Conservation (phyloP, 2,797 vertebrate species). For the Hypotaenidia philippensis region DNA sequence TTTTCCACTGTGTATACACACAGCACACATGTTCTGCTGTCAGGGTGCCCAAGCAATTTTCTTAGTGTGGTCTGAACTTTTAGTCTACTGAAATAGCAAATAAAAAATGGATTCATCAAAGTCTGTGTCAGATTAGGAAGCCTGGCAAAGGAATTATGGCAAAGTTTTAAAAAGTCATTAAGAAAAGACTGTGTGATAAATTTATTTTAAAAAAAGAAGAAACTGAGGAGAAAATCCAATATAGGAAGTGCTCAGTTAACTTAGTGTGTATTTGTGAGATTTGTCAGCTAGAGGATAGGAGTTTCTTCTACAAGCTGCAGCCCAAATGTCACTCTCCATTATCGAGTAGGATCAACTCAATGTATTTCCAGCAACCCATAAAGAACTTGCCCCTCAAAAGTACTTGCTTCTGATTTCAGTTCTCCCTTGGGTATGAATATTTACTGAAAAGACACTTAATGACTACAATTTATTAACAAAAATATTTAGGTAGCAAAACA, state of each 20-base stretch:
- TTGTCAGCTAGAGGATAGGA: not conserved
- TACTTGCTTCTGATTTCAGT: not conserved
- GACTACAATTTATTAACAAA: not conserved
- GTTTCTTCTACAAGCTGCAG: not conserved
- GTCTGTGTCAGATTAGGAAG: not conserved
- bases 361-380: not conserved
- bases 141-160: not conserved
- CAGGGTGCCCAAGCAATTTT: not conserved
- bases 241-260: not conserved
- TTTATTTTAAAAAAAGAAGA: not conserved
- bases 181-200: not conserved
- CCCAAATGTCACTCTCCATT: not conserved
- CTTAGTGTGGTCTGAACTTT: not conserved
- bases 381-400: not conserved
- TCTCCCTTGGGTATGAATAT: not conserved
- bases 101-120: not conserved
- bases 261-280: not conserved
- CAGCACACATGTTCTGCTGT: not conserved
- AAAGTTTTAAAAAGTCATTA: not conserved
- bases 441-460: not conserved
- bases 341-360: not conserved
- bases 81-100: not conserved
- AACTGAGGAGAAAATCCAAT: not conserved
- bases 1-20: not conserved
- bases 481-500: not conserved